Evolutionary conservation across 1,140 invertebrate species (phyloP).

Genomic region (Bombus balteatus): DNA sequence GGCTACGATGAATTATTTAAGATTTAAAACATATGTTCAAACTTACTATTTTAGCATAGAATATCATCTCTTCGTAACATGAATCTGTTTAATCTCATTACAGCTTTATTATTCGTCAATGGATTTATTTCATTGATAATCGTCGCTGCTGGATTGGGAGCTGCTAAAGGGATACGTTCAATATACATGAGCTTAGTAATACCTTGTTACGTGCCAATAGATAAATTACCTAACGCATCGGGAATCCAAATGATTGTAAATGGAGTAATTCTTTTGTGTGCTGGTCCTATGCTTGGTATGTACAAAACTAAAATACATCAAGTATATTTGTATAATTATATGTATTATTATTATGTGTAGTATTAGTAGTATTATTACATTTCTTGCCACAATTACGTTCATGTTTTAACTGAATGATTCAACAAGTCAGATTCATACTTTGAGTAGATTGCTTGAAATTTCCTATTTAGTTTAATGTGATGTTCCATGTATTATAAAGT

Average conservation of each 20-base stretch:
- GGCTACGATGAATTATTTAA: neutral
- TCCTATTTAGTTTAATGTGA: too few relatives aligned
- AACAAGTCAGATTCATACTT: too few relatives aligned
- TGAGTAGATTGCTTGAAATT: too few relatives aligned
- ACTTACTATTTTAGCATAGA: neutral
- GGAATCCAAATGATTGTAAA: conserved; percentile 86
- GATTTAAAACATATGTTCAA: conserved; percentile 1
- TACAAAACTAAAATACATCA: conserved; percentile 5
- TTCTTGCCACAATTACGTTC: too few relatives aligned
- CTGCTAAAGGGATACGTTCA: conserved; percentile 86
- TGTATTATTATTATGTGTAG: neutral
- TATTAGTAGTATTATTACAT: too few relatives aligned
- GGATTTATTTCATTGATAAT: conserved; percentile 68
- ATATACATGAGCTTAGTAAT: conserved; percentile 87
- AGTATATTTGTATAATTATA: neutral
- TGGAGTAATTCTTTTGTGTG: conserved; percentile 84
- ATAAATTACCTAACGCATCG: conserved; percentile 85
- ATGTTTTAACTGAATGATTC: too few relatives aligned
- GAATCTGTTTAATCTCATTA: conserved; percentile 1
- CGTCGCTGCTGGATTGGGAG: conserved; percentile 80
- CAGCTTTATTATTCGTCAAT: conserved; percentile 82
- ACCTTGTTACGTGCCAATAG: conserved; percentile 85
- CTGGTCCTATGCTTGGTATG: conserved; percentile 86
- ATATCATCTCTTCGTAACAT: conserved; percentile 10
- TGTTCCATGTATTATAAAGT: too few relatives aligned